Conservation (phyloP, 64 coral and sea anemone species). For the Pachyseris speciosa region DNA sequence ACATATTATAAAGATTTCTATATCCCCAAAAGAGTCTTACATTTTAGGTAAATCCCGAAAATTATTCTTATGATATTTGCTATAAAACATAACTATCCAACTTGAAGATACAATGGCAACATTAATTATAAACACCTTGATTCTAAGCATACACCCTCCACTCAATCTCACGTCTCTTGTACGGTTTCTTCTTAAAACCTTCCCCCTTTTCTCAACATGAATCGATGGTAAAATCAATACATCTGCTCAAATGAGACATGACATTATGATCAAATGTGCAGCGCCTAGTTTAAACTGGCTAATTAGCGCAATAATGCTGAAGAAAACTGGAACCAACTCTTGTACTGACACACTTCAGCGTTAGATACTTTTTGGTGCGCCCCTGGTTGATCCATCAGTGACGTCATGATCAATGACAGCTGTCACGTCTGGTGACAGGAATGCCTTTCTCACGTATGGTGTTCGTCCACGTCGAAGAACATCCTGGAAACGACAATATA, state of each 20-base stretch:
- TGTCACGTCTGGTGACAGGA: slow-evolving; percentile 63
- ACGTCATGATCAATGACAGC: slow-evolving; percentile 53
- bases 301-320: neutral
- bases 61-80: no score
- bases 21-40: no score
- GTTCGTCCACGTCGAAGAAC: slow-evolving; percentile 15
- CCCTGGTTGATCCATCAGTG: neutral
- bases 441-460: slow-evolving; percentile 22
- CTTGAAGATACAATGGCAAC: no score
- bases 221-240: no score
- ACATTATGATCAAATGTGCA: neutral
- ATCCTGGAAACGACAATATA: slow-evolving; percentile 17
- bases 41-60: no score
- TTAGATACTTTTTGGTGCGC: slow-evolving; percentile 58
- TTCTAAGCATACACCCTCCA: no score
- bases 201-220: neutral
- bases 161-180: neutral
- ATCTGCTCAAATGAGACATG: no score
- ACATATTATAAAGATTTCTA: no score
- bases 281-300: neutral
- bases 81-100: no score
- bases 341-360: no score
- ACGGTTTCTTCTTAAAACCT: neutral
- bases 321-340: neutral
- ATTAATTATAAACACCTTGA: no score